Percentiles rank a stretch among this genome's conserved stretches.
These are phyloP conservation scores for Dromius quadrimaculatus DNA, from an alignment of 2,888 invertebrate species.

Conservation along the genomic window DNA sequence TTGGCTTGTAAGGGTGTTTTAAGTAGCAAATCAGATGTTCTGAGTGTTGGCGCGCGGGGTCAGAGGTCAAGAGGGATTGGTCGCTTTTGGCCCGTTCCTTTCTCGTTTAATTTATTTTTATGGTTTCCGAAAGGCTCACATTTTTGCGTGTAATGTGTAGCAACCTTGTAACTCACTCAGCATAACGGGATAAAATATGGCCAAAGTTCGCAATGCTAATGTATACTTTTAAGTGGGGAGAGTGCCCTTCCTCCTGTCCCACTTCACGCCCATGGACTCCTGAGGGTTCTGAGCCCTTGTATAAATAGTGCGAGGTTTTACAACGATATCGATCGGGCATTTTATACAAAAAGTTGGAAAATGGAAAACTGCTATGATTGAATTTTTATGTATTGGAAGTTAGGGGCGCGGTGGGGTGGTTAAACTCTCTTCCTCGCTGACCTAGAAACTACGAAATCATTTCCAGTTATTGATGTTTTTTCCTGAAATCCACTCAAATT, in stretches of 20 bases:
- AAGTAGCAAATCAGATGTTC: conserved; percentile 14
- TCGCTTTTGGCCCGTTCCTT: conserved; percentile 32
- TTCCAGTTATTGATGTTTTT: conserved; percentile 32
- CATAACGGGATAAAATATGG: conserved; percentile 59
- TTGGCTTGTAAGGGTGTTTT: no score
- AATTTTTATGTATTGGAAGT: conserved; percentile 52
- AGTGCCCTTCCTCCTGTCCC: conserved; percentile 49
- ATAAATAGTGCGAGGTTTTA: conserved; percentile 51
- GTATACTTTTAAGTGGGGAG: conserved; percentile 52
- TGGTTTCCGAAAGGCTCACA: conserved; percentile 48
- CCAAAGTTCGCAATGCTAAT: conserved; percentile 58
- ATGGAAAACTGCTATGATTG: conserved; percentile 52
- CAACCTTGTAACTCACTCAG: conserved; percentile 58
- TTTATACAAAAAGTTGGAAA: conserved; percentile 54
- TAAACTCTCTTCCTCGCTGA: conserved; percentile 27
- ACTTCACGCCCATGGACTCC: conserved; percentile 43
- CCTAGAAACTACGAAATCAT: conserved; percentile 39
- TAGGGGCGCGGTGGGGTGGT: conserved; percentile 13
- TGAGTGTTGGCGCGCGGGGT: neutral
- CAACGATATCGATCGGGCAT: conserved; percentile 54
- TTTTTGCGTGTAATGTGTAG: conserved; percentile 50
- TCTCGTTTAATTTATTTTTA: conserved; percentile 48
- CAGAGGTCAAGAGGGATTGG: conserved; percentile 6
- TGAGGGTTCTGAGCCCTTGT: conserved; percentile 46
- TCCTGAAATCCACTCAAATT: conserved; percentile 6